Evolutionary conservation across 2,797 vertebrate species (phyloP), one percentile per base, ranked within the genome.

Genomic region (Typhlichthys eigenmanni): DNA sequence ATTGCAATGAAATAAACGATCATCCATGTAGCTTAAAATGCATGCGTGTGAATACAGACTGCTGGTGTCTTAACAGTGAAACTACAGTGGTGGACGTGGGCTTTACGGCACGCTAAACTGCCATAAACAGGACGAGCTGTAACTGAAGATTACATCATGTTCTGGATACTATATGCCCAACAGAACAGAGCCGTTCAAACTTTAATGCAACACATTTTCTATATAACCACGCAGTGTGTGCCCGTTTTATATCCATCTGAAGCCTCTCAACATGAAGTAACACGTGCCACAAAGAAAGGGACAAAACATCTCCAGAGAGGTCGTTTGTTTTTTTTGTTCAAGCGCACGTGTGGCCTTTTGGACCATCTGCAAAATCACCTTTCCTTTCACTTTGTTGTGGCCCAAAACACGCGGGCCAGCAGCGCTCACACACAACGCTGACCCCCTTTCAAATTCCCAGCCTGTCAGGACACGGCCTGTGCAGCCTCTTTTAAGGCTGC

Each of bases 391-490:
- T 81, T 78, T 75, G 76, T 81, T 79, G 72, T 77, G 47, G 76
- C 52, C 64, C 68, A 77, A 68, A 82, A 85, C 73, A 81, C 63
- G 75, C 53, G 38, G 55, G 60, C 66, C 66, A 47, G 59, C 24
- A 24, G 24, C 3, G 24, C 24, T 24, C 24, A 24, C 68, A 67
- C 72, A 72, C 76, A 65, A 69, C 77, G 34, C 68, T 85, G 79
- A 86, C 82, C 81, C 78, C 60, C 73, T 81, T 79, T 76, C 61
- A 66, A 52, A 72, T 76, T 74, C 71, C 50, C 75, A 76, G 84
- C 82, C 84, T 84, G 88, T 90, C 87, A 84, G 81, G 72, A 83
- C 74, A 63, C 84, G 88, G 89, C 88, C 82, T 76, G 75, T 64
- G n/a, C 60, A 58, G 71, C 62, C 34, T 65, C 68, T 76, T 73